Evolutionary conservation across 2,888 invertebrate genomes (phyloP).

Genomic region (Hirudinaria manillensis): DNA sequence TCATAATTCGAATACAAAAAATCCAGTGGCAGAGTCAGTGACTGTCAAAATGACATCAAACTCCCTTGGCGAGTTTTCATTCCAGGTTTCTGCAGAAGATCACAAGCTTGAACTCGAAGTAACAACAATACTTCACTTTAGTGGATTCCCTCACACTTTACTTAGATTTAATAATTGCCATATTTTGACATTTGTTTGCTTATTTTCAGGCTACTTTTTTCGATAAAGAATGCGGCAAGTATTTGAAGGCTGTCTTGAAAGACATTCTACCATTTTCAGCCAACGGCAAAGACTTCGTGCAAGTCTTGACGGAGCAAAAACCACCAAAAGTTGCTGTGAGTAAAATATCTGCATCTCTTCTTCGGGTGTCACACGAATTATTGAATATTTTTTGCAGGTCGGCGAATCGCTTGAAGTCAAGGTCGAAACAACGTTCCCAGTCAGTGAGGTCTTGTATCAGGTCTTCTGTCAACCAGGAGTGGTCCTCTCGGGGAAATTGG

Average conservation of each 20-base stretch:
- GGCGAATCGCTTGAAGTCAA: background rate
- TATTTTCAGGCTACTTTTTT: background rate
- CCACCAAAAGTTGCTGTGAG: background rate
- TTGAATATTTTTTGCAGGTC: background rate
- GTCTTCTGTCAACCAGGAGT: background rate
- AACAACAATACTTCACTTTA: background rate
- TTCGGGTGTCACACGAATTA: background rate
- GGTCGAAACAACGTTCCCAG: background rate
- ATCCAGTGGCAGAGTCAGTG: background rate
- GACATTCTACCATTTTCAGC: background rate
- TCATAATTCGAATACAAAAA: background rate
- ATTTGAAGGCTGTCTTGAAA: background rate
- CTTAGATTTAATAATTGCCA: background rate
- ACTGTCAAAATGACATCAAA: background rate
- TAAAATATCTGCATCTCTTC: background rate
- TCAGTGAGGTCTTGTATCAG: background rate
- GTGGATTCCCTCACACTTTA: background rate
- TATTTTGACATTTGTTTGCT: background rate
- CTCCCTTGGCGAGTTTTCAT: background rate
- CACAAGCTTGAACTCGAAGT: background rate
- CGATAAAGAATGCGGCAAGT: background rate
- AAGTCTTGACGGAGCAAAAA: background rate
- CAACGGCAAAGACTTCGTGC: background rate
- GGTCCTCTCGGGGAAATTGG: background rate
- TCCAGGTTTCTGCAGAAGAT: background rate